phyloP scores from a whole-genome alignment of 2,888 invertebrate species.

The Phaedon cochleariae region DNA sequence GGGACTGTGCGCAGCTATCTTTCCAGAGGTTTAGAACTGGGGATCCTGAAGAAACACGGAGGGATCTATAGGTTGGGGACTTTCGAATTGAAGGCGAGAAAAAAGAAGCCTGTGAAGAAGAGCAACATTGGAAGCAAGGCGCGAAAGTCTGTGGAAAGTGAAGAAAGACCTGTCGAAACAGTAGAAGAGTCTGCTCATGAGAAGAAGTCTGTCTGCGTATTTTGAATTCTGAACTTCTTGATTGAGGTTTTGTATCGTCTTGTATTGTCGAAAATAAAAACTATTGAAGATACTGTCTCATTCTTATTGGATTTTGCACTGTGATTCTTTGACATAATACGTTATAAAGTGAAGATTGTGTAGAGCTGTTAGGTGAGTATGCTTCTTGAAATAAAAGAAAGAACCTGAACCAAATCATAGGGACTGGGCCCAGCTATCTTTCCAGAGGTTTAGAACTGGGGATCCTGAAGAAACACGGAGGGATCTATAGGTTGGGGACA shows the following conservation, averaged over 20 bases:
- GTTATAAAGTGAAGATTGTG: too few relatives aligned
- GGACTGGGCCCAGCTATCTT: slow-evolving; percentile 37
- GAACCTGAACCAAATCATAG: slow-evolving; percentile 25
- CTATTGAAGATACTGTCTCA: too few relatives aligned
- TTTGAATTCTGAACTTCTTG: neutral
- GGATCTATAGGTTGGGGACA: slow-evolving; percentile 36
- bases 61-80: slow-evolving; percentile 38
- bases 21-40: slow-evolving; percentile 40
- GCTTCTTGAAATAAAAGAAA: too few relatives aligned
- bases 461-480: slow-evolving; percentile 39
- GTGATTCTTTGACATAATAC: too few relatives aligned
- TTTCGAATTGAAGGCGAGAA: slow-evolving; percentile 33
- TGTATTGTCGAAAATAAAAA: too few relatives aligned
- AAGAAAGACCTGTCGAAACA: neutral
- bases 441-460: slow-evolving; percentile 42
- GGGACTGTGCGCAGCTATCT: slow-evolving; percentile 37
- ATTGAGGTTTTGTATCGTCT: neutral
- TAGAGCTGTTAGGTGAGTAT: too few relatives aligned
- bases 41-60: slow-evolving; percentile 39
- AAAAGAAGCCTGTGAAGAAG: slow-evolving; percentile 16
- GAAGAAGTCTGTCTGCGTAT: neutral
- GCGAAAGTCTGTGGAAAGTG: neutral
- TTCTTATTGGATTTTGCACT: too few relatives aligned
- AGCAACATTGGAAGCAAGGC: neutral
- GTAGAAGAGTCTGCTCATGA: too few relatives aligned